Percentiles rank a stretch among this genome's conserved stretches.
phyloP scores from a whole-genome alignment of 2,113 vertebrate genomes.

The Pterocles orientalis region DNA sequence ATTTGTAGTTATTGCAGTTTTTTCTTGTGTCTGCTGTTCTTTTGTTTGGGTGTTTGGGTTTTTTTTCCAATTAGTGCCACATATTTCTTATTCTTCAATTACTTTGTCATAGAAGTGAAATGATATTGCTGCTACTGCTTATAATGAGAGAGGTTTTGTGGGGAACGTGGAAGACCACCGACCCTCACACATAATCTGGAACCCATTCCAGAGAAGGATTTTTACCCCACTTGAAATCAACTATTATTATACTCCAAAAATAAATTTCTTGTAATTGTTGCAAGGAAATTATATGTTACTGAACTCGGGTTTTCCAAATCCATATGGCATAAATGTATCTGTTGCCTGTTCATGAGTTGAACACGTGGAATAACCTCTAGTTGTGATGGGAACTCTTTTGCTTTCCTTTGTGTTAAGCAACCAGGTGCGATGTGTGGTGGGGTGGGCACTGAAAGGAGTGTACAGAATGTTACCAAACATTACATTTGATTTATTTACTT shows the following conservation, averaged over 20 bases:
- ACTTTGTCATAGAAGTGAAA: neutral
- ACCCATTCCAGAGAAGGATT: neutral
- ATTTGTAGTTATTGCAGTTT: neutral
- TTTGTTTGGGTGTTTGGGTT: neutral
- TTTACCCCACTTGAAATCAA: neutral
- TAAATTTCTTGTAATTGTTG: neutral
- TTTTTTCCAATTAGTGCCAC: neutral
- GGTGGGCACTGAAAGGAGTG: neutral
- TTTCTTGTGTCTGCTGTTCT: neutral
- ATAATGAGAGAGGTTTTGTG: neutral
- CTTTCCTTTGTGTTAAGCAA: neutral
- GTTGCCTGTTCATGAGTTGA: neutral
- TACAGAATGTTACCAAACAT: neutral
- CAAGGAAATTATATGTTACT: neutral
- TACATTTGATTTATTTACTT: neutral
- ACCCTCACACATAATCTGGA: neutral
- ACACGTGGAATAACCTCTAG: neutral
- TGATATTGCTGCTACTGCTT: neutral
- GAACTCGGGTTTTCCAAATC: neutral
- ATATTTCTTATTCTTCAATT: neutral
- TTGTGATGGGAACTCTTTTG: neutral
- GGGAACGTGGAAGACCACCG: neutral
- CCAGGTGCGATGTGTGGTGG: neutral
- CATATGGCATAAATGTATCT: neutral
- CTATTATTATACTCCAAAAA: neutral